Conservation (phyloP, 2,888 invertebrate genomes). For the Leptinotarsa peninsularis region DNA sequence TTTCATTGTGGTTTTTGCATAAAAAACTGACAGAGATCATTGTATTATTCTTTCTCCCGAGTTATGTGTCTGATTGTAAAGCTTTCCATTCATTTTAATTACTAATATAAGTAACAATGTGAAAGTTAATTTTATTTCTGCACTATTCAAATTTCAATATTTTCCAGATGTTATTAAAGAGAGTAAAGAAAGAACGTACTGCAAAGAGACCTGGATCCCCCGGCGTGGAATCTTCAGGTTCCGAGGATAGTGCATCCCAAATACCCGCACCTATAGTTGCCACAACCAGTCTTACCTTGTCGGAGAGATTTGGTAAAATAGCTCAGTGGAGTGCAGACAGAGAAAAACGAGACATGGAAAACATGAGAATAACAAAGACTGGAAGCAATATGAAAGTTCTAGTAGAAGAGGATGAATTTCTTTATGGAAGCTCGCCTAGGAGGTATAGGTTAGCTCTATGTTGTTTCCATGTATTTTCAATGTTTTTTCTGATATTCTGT, state of each 20-base stretch:
- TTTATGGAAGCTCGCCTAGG: slow-evolving; percentile 70
- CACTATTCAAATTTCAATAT: neutral
- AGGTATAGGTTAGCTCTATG: slow-evolving; percentile 63
- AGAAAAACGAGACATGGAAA: slow-evolving; percentile 82
- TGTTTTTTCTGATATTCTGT: neutral
- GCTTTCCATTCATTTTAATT: too few relatives aligned
- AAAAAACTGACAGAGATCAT: too few relatives aligned
- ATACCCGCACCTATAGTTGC: slow-evolving; percentile 74
- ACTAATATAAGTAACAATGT: too few relatives aligned
- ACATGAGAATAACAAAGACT: slow-evolving; percentile 87
- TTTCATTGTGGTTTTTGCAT: too few relatives aligned
- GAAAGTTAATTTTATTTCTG: too few relatives aligned
- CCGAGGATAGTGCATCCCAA: slow-evolving; percentile 72
- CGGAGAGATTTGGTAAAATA: slow-evolving; percentile 91
- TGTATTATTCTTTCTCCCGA: too few relatives aligned
- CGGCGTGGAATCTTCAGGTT: slow-evolving; percentile 70
- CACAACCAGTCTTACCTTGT: slow-evolving; percentile 77
- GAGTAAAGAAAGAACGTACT: slow-evolving; percentile 64
- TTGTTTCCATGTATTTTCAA: slow-evolving; percentile 1
- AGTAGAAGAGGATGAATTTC: slow-evolving; percentile 74
- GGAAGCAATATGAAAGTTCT: slow-evolving; percentile 82
- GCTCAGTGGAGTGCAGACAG: slow-evolving; percentile 89
- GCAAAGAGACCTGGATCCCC: slow-evolving; percentile 66
- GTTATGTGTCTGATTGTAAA: too few relatives aligned
- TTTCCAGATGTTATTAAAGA: slow-evolving; percentile 60